Evolutionary conservation across 2,797 vertebrate species (phyloP).

Genomic region (Perodicticus potto): DNA sequence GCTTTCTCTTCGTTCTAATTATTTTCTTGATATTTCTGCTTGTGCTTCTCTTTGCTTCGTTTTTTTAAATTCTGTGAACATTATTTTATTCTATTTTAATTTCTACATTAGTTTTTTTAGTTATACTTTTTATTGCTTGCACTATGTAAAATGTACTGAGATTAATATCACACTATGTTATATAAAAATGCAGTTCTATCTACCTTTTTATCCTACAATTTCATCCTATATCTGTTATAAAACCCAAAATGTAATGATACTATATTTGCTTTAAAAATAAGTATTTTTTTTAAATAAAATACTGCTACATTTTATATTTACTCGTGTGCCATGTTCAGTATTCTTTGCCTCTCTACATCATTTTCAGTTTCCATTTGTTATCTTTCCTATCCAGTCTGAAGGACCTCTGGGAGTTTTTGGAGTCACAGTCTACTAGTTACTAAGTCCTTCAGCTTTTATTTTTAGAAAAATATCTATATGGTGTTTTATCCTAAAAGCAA

Average conservation of each 20-base stretch:
- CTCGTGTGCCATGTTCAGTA: neutral
- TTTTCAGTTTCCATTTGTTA: neutral
- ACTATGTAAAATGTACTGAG: neutral
- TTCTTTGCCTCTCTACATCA: neutral
- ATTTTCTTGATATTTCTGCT: neutral
- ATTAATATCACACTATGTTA: neutral
- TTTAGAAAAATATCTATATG: neutral
- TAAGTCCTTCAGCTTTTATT: conserved; percentile 13
- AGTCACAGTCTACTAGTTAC: neutral
- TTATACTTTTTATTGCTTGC: neutral
- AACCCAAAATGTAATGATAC: neutral
- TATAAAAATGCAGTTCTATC: neutral
- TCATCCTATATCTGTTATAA: neutral
- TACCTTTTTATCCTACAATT: neutral
- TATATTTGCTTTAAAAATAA: conserved; percentile 4
- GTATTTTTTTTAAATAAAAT: neutral
- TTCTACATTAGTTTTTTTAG: neutral
- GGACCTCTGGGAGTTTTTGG: neutral
- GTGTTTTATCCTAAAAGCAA: neutral
- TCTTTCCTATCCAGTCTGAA: neutral
- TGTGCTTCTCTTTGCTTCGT: neutral
- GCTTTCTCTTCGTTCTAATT: neutral
- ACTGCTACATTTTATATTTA: neutral
- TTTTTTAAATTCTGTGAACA: neutral
- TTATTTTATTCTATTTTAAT: neutral